These are phyloP conservation scores for Pandion haliaetus DNA, from an alignment of 2,113 vertebrate genomes.

Conservation along the genomic window DNA sequence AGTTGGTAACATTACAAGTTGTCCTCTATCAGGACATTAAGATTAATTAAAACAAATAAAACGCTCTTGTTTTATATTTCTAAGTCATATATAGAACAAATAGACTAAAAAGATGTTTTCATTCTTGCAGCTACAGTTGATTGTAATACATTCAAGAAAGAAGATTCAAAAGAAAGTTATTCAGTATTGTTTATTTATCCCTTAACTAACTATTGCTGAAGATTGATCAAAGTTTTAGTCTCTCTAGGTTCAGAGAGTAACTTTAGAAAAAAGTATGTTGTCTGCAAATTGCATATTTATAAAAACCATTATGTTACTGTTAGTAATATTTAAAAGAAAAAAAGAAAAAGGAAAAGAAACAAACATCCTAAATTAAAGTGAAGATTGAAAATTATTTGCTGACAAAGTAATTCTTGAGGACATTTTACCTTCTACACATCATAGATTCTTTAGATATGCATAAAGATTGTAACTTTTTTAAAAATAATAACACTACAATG, in stretches of 20 bases:
- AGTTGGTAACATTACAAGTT: not conserved
- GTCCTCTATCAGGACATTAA: not conserved
- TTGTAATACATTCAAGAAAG: not conserved
- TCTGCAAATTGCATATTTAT: not conserved
- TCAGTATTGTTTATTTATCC: not conserved
- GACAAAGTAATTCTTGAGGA: not conserved
- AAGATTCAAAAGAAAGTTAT: not conserved
- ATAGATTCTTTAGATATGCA: not conserved
- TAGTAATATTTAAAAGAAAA: not conserved
- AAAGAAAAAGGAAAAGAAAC: not conserved
- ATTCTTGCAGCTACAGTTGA: not conserved
- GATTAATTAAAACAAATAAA: not conserved
- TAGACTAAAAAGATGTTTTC: not conserved
- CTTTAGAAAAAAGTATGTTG: not conserved
- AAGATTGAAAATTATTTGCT: not conserved
- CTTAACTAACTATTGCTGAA: not conserved
- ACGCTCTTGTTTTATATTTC: not conserved
- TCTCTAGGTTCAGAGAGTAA: not conserved
- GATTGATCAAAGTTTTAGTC: not conserved
- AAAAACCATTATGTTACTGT: not conserved
- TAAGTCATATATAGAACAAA: not conserved
- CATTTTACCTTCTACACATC: not conserved
- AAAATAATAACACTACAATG: not conserved
- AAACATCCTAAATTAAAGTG: not conserved
- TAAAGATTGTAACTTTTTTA: not conserved